phyloP scores from a whole-genome alignment of 2,113 vertebrate genomes.

The Ptilonorhynchus violaceus region DNA sequence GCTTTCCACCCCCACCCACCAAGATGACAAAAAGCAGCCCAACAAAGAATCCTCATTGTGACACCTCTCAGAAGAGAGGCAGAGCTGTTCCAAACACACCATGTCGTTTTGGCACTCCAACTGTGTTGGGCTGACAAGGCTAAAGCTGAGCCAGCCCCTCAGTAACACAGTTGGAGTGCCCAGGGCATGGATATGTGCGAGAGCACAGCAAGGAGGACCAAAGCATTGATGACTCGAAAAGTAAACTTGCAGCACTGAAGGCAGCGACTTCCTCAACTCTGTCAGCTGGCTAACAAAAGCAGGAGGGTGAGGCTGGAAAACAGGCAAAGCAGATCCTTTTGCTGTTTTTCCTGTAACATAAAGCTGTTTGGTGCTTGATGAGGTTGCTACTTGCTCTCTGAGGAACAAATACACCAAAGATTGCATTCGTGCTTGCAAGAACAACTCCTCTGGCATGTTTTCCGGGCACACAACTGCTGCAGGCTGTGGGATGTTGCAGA shows the following conservation, averaged over 20 bases:
- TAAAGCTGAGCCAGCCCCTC: not conserved
- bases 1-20: not conserved
- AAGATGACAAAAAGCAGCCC: not conserved
- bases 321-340: not conserved
- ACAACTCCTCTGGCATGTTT: not conserved
- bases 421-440: not conserved
- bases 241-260: not conserved
- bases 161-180: not conserved
- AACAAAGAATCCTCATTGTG: not conserved
- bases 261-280: not conserved
- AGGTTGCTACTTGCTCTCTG: not conserved
- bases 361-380: not conserved
- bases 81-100: not conserved
- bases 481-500: conserved; percentile 23
- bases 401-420: not conserved
- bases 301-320: not conserved
- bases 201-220: not conserved
- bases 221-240: not conserved
- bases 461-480: not conserved
- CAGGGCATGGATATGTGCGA: rapidly evolving
- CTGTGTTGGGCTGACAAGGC: not conserved
- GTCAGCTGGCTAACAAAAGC: not conserved
- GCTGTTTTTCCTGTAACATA: not conserved
- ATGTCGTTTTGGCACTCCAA: not conserved
- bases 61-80: not conserved